Evolutionary conservation across 2,888 invertebrate genomes (phyloP), one percentile per base, ranked within the genome.

Genomic region (Zaprionus obscuricornis): DNA sequence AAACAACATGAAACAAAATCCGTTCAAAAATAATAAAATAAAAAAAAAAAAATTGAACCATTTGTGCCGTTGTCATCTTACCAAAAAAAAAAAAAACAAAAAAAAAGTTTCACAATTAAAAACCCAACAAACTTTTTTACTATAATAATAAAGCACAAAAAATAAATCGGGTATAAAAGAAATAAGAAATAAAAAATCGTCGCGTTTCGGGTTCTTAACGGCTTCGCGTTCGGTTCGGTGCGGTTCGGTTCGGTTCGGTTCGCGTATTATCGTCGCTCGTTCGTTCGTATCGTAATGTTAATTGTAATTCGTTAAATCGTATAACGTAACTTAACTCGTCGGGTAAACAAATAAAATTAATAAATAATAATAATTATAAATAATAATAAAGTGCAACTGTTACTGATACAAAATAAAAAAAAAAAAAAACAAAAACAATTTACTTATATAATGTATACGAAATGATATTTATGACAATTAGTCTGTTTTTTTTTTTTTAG

Each of bases 181-280:
- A 16, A 47, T 63, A 39, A 31, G 31, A 46, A 26, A 40, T 22
- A 24, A 26, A 16, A 58, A 54, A 67, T 75, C 77, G 85, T 85
- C 87, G 87, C 86, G 87, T 87, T 72, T 87, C 88, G 88, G 87
- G 86, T 81, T 81, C 55, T n/a, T 73, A 72, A 86, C 88, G 87
- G 87, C 87, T 74, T 85, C 88, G 88, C 81, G 87, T 81, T n/a
- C n/a, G n/a, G n/a, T n/a, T n/a, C n/a, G n/a, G n/a, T n/a, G n/a
- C n/a, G n/a, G n/a, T n/a, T n/a, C n/a, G n/a, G n/a, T n/a, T n/a
- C n/a, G n/a, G n/a, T n/a, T n/a, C n/a, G n/a, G n/a, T n/a, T 79
- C 88, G 87, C 87, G 88, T 86, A 64, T 64, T 66, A 66, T 84
- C 88, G 88, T 84, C 88, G 87, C 77, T 87, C 87, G 88, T 85